These are phyloP conservation scores for Danio aesculapii DNA, from an alignment of 2,797 vertebrate genomes.

Conservation along the genomic window DNA sequence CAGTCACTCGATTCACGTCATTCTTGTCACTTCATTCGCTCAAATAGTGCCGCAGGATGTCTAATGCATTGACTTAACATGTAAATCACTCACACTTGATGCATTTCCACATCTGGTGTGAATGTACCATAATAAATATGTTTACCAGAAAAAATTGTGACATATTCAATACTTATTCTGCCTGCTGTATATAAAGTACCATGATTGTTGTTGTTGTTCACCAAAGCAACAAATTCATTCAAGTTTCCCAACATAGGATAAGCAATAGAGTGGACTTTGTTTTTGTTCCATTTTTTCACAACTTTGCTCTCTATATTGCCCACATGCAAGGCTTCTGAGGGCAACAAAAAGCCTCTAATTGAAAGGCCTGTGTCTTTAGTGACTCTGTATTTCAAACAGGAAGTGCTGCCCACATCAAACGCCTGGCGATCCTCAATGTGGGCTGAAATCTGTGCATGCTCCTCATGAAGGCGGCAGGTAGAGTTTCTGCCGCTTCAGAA, in stretches of 20 bases:
- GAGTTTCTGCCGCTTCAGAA: conserved; percentile 72
- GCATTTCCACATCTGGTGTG: too few relatives aligned
- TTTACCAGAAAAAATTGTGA: too few relatives aligned
- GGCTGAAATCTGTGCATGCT: conserved; percentile 51
- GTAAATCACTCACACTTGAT: too few relatives aligned
- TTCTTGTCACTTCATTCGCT: too few relatives aligned
- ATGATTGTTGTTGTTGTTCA: conserved; percentile 33
- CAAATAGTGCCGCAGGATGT: too few relatives aligned
- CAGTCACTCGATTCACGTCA: too few relatives aligned
- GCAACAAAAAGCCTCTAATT: conserved; percentile 40
- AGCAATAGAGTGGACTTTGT: neutral
- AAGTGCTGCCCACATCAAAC: conserved; percentile 72
- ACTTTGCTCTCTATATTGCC: neutral
- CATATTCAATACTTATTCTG: too few relatives aligned
- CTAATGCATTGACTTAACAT: too few relatives aligned
- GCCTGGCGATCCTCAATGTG: conserved; percentile 41
- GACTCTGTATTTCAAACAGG: conserved; percentile 50
- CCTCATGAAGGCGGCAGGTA: conserved; percentile 70
- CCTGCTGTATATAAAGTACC: conserved; percentile 1
- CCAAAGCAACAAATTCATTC: neutral
- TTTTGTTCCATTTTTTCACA: conserved; percentile 18
- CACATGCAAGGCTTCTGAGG: neutral
- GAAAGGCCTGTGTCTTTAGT: conserved; percentile 12
- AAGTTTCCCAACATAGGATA: neutral
- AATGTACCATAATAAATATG: too few relatives aligned